Base-by-base conservation (phyloP, 64 coral and sea anemone species). In the Astreopora myriophthalma region DNA sequence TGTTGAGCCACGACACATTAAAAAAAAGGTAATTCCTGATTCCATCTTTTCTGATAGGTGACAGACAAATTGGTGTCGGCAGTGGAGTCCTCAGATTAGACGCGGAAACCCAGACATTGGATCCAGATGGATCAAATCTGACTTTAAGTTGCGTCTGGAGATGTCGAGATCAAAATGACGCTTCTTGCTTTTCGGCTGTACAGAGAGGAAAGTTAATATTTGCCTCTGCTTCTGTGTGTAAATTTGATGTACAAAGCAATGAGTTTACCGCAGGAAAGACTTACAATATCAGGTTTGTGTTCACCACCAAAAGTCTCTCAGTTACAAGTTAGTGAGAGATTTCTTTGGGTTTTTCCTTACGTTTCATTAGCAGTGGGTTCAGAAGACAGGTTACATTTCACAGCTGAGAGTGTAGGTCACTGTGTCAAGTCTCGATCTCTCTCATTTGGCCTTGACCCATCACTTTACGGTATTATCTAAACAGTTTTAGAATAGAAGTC, bases 251-350 rank as follows among this genome's bases (percentile, higher is more conserved):
- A 25, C 42, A 91, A 48, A 85, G 90, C 22, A 89, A 49, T 27
- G 25, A 89, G 1, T 96, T 96, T 35, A 65, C 14, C 1, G 69
- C 66, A 19, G 86, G 79, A 17, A 93, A 92, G 38, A 84, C 77
- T n/a, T 96, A 93, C 34, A 69, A 2, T 10, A 48, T 96, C 48
- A 93, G 68, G 94, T 96, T 77, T 28, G 84, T 93, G 3, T 35
- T 9, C 2, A 5, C 34, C 34, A 33, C 25, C 0, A 35, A n/a
- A 16, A 40, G n/a, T n/a, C 1, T 22, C 22, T 9, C 31, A 49
- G 26, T 19, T 64, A n/a, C n/a, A n/a, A n/a, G n/a, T n/a, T n/a
- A n/a, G n/a, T n/a, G n/a, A n/a, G n/a, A n/a, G n/a, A n/a, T n/a
- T n/a, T n/a, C n/a, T n/a, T n/a, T n/a, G n/a, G n/a, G n/a, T n/a